phyloP scores from a whole-genome alignment of 2,797 vertebrate species.

The Microctenopoma lineatum region DNA sequence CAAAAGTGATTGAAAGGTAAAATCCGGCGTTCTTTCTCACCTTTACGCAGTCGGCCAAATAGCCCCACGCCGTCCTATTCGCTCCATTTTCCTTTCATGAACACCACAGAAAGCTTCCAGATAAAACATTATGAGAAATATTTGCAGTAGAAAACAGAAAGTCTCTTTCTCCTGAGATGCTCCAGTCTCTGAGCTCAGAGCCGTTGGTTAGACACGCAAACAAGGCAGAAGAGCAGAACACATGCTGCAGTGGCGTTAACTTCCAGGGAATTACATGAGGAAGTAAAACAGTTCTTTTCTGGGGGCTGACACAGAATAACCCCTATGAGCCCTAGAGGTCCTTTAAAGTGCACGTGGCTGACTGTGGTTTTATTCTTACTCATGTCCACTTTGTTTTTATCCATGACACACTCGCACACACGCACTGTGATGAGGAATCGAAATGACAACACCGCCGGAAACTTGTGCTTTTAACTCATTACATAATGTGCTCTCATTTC shows the following conservation, averaged over 20 bases:
- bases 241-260: not conserved
- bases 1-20: no score
- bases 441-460: conserved; percentile 40
- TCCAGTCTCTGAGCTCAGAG: not conserved
- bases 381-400: conserved; percentile 11
- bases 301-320: not conserved
- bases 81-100: no score
- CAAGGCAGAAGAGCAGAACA: not conserved
- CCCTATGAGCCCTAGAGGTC: not conserved
- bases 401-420: not conserved
- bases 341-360: conserved; percentile 2
- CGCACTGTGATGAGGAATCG: conserved; percentile 29
- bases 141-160: not conserved
- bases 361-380: not conserved
- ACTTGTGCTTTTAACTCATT: conserved; percentile 62
- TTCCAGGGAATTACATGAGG: conserved; percentile 7
- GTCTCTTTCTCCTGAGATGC: not conserved
- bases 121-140: not conserved
- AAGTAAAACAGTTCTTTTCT: not conserved
- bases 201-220: not conserved
- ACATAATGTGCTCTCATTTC: conserved; percentile 54
- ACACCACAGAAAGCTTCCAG: not conserved
- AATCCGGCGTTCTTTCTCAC: no score
- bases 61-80: no score
- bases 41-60: no score